Evolutionary conservation across 2,113 vertebrate genomes (phyloP).

Genomic region (Bufo gargarizans): DNA sequence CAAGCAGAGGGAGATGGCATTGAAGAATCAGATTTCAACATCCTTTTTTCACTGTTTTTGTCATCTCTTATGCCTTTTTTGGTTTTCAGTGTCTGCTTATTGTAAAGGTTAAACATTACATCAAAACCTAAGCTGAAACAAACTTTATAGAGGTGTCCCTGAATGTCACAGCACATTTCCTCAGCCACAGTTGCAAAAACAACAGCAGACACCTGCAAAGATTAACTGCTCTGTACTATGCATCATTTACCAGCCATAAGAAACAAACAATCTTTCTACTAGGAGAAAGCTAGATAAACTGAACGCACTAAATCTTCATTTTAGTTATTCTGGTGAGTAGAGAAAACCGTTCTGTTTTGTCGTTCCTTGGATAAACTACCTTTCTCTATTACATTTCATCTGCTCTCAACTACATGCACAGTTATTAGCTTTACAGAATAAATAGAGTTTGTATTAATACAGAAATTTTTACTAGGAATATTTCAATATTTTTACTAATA

Average conservation of each 20-base stretch:
- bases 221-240: slow-evolving; percentile 8
- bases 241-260: slow-evolving; percentile 33
- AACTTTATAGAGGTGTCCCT: background rate
- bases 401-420: too few relatives aligned
- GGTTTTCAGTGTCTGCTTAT: background rate
- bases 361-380: background rate
- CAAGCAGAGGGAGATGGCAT: slow-evolving; percentile 1
- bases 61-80: slow-evolving; percentile 19
- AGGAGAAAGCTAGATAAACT: background rate
- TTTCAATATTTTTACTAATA: too few relatives aligned
- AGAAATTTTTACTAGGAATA: too few relatives aligned
- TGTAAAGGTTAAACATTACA: background rate
- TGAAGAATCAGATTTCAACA: slow-evolving; percentile 34
- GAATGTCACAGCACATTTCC: slow-evolving; percentile 13
- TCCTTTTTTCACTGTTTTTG: background rate
- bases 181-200: slow-evolving; percentile 26
- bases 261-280: slow-evolving; percentile 16
- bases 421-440: too few relatives aligned
- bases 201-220: slow-evolving; percentile 44
- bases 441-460: too few relatives aligned
- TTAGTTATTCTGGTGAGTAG: background rate
- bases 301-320: background rate
- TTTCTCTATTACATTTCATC: too few relatives aligned
- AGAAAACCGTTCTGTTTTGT: background rate
- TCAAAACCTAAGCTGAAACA: background rate